Base-by-base conservation (phyloP, 2,888 invertebrate genomes). In the Gibbula magus region DNA sequence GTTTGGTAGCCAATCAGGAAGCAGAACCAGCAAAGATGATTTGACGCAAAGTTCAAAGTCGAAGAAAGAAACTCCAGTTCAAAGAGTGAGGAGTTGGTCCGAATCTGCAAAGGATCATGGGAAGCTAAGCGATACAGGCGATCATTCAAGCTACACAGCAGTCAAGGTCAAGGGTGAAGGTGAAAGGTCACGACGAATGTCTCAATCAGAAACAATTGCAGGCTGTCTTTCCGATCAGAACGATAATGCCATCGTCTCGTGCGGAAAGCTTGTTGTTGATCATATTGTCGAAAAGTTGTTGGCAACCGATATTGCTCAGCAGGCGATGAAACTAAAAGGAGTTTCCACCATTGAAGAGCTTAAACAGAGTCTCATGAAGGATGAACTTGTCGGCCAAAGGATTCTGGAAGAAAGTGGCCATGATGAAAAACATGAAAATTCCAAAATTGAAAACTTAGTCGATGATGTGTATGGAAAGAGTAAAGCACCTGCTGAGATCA, bases 241-340 rank as follows among this genome's bases (percentile, higher is more conserved):
- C n/a, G 86, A 87, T 70, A 86, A 87, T 29, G 82, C 88, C 10
- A 85, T 90, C 61, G 76, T 88, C 1, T 84, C 85, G 0, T 89
- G 87, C 80, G 89, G 88, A 1, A 87, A 89, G 52, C 67, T 86
- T 20, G 86, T 89, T 16, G 86, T 89, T 53, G 87, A 90, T 77
- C 87, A 87, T 77, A 88, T 90, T 16, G 87, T 89, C 35, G 89
- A 90, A 79, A 83, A 85, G 61, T 81, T 89, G 51, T 88, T 82
- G 53, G 82, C 85, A 2, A 83, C 85, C 0, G 85, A 86, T 10
- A 70, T 83, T 8, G 39, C 75, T 29, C n/a, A 45, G 22, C 25
- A 22, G n/a, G 51, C 51, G 25, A 25, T 56, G 13, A 35, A 35
- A 35, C 18, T 56, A n/a, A 39, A 45, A 32, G 56, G 56, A 2